Conservation (phyloP, 1,140 invertebrate species). For the Listronotus bonariensis region DNA sequence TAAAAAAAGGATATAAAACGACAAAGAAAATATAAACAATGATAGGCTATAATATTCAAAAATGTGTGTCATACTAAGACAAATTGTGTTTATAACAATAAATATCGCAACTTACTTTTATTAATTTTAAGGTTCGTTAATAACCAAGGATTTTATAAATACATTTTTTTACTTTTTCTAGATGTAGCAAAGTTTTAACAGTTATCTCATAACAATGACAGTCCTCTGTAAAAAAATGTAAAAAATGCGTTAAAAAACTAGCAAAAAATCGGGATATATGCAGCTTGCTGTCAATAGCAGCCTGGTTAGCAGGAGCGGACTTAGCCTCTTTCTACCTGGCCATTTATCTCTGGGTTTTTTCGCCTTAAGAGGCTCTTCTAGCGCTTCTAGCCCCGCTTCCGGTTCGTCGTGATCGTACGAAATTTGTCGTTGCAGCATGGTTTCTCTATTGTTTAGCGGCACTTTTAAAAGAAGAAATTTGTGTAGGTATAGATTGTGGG, state of each 20-base stretch:
- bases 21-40: too few species aligned
- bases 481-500: slow-evolving; percentile 24
- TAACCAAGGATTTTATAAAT: too few species aligned
- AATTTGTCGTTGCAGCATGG: slow-evolving; percentile 66
- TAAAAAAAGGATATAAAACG: too few species aligned
- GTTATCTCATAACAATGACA: too few species aligned
- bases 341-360: slow-evolving; percentile 68
- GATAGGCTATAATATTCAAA: too few species aligned
- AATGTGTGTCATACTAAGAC: too few species aligned
- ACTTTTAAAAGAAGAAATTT: slow-evolving; percentile 58
- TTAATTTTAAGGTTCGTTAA: too few species aligned
- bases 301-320: slow-evolving; percentile 20
- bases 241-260: slow-evolving; percentile 19
- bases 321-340: slow-evolving; percentile 56
- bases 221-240: not conserved
- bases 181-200: too few species aligned
- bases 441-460: slow-evolving; percentile 72
- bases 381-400: slow-evolving; percentile 65
- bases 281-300: slow-evolving; percentile 17
- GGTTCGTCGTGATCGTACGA: slow-evolving; percentile 69
- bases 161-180: too few species aligned
- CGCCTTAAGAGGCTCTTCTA: slow-evolving; percentile 70
- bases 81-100: too few species aligned
- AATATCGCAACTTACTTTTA: too few species aligned
- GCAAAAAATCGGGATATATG: slow-evolving; percentile 19